Evolutionary conservation across 2,888 invertebrate species (phyloP), one percentile per base, ranked within the genome.

Genomic region (Marronus borbonicus): DNA sequence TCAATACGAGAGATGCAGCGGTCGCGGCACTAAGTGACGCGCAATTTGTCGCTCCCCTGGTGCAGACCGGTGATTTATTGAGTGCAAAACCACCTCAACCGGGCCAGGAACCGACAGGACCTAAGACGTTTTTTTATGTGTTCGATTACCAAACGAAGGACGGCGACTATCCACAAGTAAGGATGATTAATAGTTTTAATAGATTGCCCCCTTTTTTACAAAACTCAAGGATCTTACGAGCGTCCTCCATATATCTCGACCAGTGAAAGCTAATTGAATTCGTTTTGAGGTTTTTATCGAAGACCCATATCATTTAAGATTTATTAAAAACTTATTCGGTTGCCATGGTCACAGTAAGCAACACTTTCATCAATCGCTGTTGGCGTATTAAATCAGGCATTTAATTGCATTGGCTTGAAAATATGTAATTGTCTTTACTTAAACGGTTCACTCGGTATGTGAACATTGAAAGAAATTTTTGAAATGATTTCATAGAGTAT

Each of bases 21-120:
- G 93, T 98, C 79, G 95, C 97, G 58, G 96, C 98, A 5, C 89
- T 99, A 60, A 97, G 97, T 81, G 98, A 98, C 88, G 97, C 97
- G 1, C 96, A 97, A 87, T 97, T 96, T 86, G 96, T 97, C 50
- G 97, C 98, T 0, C 98, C 98, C 0, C 88, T 97, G 58, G 94
- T 97, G 20, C 94, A 96, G 87, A 94, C 96, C 5, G 96, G 95
- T 0, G 96, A 96, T 86, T 90, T 96, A 76, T 91, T 95, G 82
- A 94, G 94, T 83, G 93, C 92, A 8, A 93, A 92, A 58, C 92
- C 93, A 2, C 92, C 92, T 75, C 91, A 92, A 12, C 88, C 91
- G 0, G 89, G 90, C 5, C 90, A 90, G 77, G 91, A 91, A 81
- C 89, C 88, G 5, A 90, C 90, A n/a, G 93, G 93, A n/a, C 93